Evolutionary conservation across 2,113 vertebrate species (phyloP).

Genomic region (Cygnus atratus): DNA sequence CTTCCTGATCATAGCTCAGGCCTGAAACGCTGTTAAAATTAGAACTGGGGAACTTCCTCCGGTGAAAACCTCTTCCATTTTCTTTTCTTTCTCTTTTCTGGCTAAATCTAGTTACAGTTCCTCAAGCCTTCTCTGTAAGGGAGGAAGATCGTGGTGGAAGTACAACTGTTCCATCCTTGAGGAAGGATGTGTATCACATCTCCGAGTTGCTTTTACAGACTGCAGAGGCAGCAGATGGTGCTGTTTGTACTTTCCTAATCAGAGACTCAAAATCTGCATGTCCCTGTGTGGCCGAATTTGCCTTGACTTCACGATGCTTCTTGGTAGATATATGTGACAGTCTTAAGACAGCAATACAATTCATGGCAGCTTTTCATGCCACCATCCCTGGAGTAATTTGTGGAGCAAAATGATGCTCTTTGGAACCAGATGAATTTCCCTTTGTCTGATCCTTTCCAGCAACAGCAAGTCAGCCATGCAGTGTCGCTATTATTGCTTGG

Average conservation of each 20-base stretch:
- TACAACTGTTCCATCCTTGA: not conserved
- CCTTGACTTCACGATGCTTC: not conserved
- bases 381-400: not conserved
- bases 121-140: not conserved
- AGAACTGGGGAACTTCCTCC: not conserved
- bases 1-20: not conserved
- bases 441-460: conserved; percentile 20
- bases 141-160: not conserved
- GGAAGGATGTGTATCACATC: not conserved
- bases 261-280: not conserved
- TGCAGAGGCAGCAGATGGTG: not conserved
- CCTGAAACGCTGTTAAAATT: conserved; percentile 7
- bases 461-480: not conserved
- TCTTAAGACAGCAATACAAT: conserved; percentile 4
- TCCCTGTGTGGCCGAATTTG: not conserved
- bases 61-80: not conserved
- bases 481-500: not conserved
- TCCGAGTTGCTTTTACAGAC: not conserved
- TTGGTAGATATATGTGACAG: not conserved
- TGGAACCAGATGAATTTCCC: not conserved
- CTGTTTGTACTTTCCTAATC: conserved; percentile 24
- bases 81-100: not conserved
- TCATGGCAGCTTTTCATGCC: not conserved
- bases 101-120: not conserved
- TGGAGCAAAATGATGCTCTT: not conserved